Percentiles rank a stretch among this genome's conserved stretches.
Conservation (phyloP, 2,113 vertebrate species). For the Onychostoma macrolepis region DNA sequence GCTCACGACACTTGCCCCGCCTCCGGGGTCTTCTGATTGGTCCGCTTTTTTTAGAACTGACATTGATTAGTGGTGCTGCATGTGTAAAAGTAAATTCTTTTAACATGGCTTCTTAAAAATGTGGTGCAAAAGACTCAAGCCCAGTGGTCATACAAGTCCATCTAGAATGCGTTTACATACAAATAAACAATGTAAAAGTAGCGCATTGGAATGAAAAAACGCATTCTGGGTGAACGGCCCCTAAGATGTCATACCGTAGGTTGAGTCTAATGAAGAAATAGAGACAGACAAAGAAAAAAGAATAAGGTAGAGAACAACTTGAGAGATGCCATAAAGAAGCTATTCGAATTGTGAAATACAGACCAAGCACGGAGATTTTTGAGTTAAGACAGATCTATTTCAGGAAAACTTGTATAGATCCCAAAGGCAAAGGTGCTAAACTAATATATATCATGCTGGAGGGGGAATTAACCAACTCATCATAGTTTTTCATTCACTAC, state of each 20-base stretch:
- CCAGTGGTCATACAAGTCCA: too few species aligned
- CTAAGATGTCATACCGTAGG: background rate
- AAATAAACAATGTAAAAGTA: too few species aligned
- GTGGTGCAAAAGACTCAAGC: too few species aligned
- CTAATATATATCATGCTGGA: background rate
- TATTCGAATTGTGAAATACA: background rate
- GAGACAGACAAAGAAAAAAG: background rate
- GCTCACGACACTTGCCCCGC: too few species aligned
- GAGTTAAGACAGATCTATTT: conserved; percentile 13
- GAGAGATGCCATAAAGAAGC: background rate
- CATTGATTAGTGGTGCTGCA: too few species aligned
- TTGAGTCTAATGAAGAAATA: background rate
- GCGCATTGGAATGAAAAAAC: too few species aligned
- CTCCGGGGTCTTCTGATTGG: too few species aligned
- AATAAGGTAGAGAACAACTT: background rate
- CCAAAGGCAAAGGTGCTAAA: background rate
- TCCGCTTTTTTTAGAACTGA: too few species aligned
- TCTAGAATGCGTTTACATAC: too few species aligned
- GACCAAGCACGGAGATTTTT: background rate
- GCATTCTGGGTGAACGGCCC: too few species aligned
- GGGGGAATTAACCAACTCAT: background rate
- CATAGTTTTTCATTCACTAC: background rate
- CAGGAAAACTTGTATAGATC: background rate
- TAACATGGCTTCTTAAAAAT: too few species aligned
- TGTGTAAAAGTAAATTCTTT: too few species aligned